A percentile compares a stretch with the other conserved stretches of the same genome.
Evolutionary conservation across 1,140 invertebrate species (phyloP).

Genomic region (Pseudomyrmex dendroicus): DNA sequence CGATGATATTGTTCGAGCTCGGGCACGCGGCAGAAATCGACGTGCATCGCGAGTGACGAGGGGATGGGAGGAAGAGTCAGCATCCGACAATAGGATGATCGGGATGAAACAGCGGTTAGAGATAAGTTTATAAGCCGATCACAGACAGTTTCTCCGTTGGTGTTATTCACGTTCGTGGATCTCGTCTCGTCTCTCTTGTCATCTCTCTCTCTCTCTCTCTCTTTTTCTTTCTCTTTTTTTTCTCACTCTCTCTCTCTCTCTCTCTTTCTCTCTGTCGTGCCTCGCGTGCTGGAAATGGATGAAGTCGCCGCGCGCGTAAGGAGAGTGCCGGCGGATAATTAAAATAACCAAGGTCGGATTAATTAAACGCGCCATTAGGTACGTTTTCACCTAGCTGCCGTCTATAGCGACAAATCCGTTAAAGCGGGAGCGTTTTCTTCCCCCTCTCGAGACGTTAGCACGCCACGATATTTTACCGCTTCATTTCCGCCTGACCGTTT

Average conservation of each 20-base stretch:
- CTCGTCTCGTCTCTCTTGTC: neutral
- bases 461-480: constrained; percentile 32
- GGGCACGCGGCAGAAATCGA: neutral
- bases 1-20: constrained; percentile 3
- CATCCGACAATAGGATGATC: constrained; percentile 5
- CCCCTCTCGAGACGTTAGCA: neutral
- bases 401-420: constrained; percentile 22
- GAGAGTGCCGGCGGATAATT: constrained; percentile 53
- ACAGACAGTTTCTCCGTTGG: constrained; percentile 15
- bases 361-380: constrained; percentile 57
- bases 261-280: too few species aligned
- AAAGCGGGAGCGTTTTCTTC: constrained; percentile 5
- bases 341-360: constrained; percentile 63
- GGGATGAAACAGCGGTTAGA: constrained; percentile 33
- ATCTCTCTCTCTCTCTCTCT: too few species aligned
- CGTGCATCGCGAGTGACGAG: neutral
- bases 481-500: constrained; percentile 41
- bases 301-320: constrained; percentile 44
- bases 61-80: neutral
- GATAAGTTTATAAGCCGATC: constrained; percentile 61
- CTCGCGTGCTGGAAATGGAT: constrained; percentile 13
- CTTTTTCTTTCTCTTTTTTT: too few species aligned
- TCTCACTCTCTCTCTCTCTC: too few species aligned
- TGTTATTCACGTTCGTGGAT: neutral
- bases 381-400: constrained; percentile 30